Evolutionary conservation across 1,140 invertebrate species (phyloP).

Genomic region (Pissodes strobi): DNA sequence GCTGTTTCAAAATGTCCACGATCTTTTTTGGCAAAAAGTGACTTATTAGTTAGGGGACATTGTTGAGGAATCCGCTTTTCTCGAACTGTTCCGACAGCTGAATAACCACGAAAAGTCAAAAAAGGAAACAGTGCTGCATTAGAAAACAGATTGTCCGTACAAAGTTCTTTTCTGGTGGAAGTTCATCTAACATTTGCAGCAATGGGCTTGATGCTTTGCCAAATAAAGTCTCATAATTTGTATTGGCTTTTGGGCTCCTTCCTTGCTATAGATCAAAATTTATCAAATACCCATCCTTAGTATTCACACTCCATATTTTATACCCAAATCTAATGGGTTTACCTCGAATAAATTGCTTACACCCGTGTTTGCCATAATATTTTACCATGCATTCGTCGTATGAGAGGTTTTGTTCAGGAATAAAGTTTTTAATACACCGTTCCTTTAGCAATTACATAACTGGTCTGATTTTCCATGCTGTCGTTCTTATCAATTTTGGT

Average conservation of each 20-base stretch:
- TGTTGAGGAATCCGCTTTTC: slow-evolving; percentile 33
- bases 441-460: background rate
- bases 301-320: slow-evolving; percentile 40
- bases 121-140: too few species aligned
- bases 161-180: slow-evolving; percentile 38
- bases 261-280: slow-evolving; percentile 50
- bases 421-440: background rate
- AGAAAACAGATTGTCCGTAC: slow-evolving; percentile 49
- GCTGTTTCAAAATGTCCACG: slow-evolving; percentile 13
- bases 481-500: background rate
- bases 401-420: background rate
- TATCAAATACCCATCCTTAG: too few species aligned
- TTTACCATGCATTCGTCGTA: background rate
- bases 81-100: slow-evolving; percentile 29
- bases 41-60: background rate
- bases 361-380: too few species aligned
- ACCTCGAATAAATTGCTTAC: slow-evolving; percentile 42
- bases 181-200: slow-evolving; percentile 37
- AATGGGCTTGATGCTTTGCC: slow-evolving; percentile 43
- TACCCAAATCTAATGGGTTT: too few species aligned
- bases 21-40: slow-evolving; percentile 1
- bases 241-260: slow-evolving; percentile 33
- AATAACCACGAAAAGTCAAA: slow-evolving; percentile 34
- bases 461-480: background rate
- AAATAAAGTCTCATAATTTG: slow-evolving; percentile 38